Base-by-base conservation (phyloP, 1,140 invertebrate species). In the Daktulosphaira vitifoliae region DNA sequence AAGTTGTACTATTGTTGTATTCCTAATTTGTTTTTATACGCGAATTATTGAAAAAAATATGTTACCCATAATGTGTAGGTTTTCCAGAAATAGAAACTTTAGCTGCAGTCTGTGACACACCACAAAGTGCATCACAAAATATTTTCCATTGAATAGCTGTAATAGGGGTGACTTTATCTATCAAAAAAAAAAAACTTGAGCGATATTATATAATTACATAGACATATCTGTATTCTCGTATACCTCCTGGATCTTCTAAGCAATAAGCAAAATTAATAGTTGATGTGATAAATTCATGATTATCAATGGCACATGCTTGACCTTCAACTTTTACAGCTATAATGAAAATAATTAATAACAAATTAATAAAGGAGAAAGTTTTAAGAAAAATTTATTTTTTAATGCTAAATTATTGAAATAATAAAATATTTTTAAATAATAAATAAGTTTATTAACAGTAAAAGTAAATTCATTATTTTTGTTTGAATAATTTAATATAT, bases 281-380 rank as follows among this genome's bases (percentile, higher is more conserved):
- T 18, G 67, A 50, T 16, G 71, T 68, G 53, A 72, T 68, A 11
- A 68, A 70, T 42, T 69, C 69, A 25, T 65, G 50, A 56, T 72
- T 72, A 9, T 68, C 29, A 16, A 73, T 65, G 37, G 73, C 70
- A 49, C 78, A 81, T 1, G 81, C 80, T 42, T 77, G 74, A 26
- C 81, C 81, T 54, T 75, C 74, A n/a, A 78, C 71, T 48, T 72
- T 71, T 38, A 83, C 77, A 71, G 81, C 81, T 82, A 68, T n/a
- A 76, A 74, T 72, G 68, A 33, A 54, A 53, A 70, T 59, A 52
- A n/a, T n/a, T n/a, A n/a, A n/a, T n/a, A n/a, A n/a, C n/a, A n/a
- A n/a, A n/a, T n/a, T n/a, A n/a, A n/a, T n/a, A n/a, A n/a, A n/a
- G n/a, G n/a, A n/a, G n/a, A n/a, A n/a, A n/a, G n/a, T n/a, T n/a